A percentile compares a stretch with the other conserved stretches of the same genome.
Evolutionary conservation across 2,113 vertebrate species (phyloP).

Genomic region (Oplegnathus fasciatus): DNA sequence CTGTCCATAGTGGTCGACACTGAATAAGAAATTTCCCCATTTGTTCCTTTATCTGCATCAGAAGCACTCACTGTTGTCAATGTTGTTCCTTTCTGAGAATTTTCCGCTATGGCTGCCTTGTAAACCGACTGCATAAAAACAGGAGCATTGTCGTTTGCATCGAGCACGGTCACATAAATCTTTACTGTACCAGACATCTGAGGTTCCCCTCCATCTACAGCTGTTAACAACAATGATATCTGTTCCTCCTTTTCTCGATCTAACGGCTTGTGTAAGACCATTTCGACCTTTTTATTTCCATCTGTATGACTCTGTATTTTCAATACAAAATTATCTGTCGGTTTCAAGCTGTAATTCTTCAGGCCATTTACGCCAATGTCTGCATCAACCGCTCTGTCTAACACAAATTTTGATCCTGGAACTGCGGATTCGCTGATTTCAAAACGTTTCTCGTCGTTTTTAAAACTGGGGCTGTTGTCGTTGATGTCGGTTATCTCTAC

Average conservation of each 20-base stretch:
- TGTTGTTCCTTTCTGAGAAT: constrained; percentile 59
- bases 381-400: constrained; percentile 64
- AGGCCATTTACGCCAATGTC: constrained; percentile 58
- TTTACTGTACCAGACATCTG: constrained; percentile 58
- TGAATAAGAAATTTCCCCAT: constrained; percentile 82
- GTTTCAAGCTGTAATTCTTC: constrained; percentile 57
- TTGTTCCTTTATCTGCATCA: constrained; percentile 83
- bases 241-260: constrained; percentile 61
- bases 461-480: constrained; percentile 58
- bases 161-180: constrained; percentile 66
- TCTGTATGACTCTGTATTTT: constrained; percentile 68
- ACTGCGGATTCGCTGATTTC: constrained; percentile 71
- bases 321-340: constrained; percentile 56
- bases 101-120: constrained; percentile 75
- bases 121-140: constrained; percentile 74
- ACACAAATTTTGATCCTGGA: constrained; percentile 70
- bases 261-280: constrained; percentile 46
- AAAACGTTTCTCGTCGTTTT: constrained; percentile 64
- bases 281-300: constrained; percentile 60
- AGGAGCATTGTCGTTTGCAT: constrained; percentile 78
- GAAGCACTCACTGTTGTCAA: constrained; percentile 75
- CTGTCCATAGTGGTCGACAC: constrained; percentile 70
- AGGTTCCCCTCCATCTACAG: constrained; percentile 66
- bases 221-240: constrained; percentile 69
- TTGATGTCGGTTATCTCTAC: constrained; percentile 69